A percentile compares a stretch with the other conserved stretches of the same genome.
phyloP scores from a whole-genome alignment of 2,113 vertebrate genomes.

The Pseudopodoces humilis region DNA sequence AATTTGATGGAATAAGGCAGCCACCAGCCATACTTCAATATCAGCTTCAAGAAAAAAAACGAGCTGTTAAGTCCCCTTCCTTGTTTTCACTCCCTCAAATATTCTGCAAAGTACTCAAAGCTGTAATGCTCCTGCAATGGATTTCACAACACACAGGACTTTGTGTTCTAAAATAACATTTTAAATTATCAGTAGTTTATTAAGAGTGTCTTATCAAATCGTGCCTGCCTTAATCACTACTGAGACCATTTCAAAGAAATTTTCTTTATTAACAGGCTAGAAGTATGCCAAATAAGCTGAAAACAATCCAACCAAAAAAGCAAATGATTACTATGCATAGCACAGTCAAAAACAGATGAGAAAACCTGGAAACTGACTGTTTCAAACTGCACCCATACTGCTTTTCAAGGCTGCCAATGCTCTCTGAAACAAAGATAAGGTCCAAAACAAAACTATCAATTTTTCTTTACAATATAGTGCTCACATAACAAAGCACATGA shows the following conservation, averaged over 20 bases:
- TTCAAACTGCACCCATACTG: not conserved
- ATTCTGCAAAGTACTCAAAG: not conserved
- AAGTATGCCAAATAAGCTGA: not conserved
- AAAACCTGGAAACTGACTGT: not conserved
- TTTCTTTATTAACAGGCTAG: not conserved
- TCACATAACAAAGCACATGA: not conserved
- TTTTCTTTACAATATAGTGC: not conserved
- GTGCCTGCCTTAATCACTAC: not conserved
- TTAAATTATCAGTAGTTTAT: not conserved
- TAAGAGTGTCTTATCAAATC: not conserved
- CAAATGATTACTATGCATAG: not conserved
- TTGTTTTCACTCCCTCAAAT: not conserved
- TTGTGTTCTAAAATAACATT: not conserved
- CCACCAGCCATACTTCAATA: not conserved
- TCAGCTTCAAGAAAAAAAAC: not conserved
- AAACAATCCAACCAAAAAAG: slow-evolving; percentile 4
- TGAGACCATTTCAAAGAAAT: not conserved
- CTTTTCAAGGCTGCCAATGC: not conserved
- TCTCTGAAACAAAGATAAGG: not conserved
- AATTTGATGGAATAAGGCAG: not conserved
- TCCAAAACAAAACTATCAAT: not conserved
- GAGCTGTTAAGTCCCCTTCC: not conserved
- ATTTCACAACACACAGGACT: not conserved
- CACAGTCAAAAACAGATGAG: not conserved
- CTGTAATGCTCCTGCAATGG: not conserved